These are phyloP conservation scores for Drosophila lowei DNA, from an alignment of 1,140 invertebrate genomes.

Conservation along the genomic window DNA sequence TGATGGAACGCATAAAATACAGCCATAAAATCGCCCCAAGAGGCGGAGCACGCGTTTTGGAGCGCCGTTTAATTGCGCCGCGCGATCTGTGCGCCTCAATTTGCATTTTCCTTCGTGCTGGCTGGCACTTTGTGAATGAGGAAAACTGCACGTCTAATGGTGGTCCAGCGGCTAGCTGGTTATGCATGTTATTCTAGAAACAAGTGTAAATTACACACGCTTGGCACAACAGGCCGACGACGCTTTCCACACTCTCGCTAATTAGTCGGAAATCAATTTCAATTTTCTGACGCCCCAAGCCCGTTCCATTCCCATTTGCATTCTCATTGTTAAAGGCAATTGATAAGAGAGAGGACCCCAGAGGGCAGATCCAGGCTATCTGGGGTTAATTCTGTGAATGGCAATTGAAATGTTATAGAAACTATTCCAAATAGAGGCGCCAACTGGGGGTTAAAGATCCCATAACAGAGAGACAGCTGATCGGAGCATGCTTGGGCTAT, in stretches of 20 bases:
- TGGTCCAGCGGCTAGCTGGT: conserved; percentile 30
- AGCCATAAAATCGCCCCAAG: conserved; percentile 46
- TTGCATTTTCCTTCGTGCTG: conserved; percentile 32
- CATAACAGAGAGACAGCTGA: background rate
- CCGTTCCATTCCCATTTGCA: background rate
- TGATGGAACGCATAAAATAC: conserved; percentile 54
- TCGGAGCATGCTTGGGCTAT: background rate
- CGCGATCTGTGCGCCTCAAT: conserved; percentile 52
- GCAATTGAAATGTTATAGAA: conserved; percentile 34
- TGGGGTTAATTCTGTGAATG: conserved; percentile 25
- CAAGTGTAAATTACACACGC: conserved; percentile 66
- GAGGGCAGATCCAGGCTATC: conserved; percentile 19
- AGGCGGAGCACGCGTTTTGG: conserved; percentile 43
- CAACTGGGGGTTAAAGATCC: background rate
- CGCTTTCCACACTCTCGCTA: conserved; percentile 32
- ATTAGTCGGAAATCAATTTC: conserved; percentile 61
- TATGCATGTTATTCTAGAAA: conserved; percentile 38
- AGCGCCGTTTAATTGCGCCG: conserved; percentile 68
- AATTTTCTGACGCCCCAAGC: conserved; percentile 18
- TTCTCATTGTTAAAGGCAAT: background rate
- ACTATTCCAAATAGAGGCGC: conserved; percentile 13
- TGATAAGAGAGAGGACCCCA: conserved; percentile 45
- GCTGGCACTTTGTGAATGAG: conserved; percentile 49
- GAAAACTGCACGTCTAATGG: conserved; percentile 40
- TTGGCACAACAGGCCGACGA: background rate